A percentile compares a stretch with the other conserved stretches of the same genome.
These are phyloP conservation scores for Pelmatolapia mariae DNA, from an alignment of 2,113 vertebrate species.

Conservation along the genomic window DNA sequence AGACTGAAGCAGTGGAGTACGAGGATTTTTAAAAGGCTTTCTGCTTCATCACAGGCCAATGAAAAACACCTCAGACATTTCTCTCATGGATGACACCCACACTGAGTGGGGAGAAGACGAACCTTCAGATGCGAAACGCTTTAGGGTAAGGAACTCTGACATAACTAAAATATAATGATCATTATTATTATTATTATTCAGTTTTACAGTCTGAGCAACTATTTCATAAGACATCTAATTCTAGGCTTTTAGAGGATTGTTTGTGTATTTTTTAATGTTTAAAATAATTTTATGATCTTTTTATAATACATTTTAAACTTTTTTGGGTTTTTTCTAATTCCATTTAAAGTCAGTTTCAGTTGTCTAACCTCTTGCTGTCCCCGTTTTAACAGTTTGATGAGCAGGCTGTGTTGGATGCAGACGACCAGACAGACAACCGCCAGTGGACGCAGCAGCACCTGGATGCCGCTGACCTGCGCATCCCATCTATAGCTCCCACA, in stretches of 20 bases:
- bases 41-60: constrained; percentile 78
- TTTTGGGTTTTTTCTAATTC: background rate
- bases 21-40: constrained; percentile 27
- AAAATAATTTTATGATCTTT: background rate
- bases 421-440: constrained; percentile 88
- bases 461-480: constrained; percentile 90
- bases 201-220: background rate
- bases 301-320: background rate
- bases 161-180: background rate
- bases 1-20: background rate
- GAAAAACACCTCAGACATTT: constrained; percentile 87
- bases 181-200: background rate
- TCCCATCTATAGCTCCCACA: constrained; percentile 90
- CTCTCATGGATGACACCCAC: constrained; percentile 92
- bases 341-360: background rate
- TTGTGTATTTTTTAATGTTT: background rate
- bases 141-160: constrained; percentile 77
- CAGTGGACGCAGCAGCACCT: constrained; percentile 99
- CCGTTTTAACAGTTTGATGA: constrained; percentile 83
- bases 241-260: background rate
- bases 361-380: background rate
- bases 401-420: constrained; percentile 81
- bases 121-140: constrained; percentile 84
- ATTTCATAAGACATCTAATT: background rate
- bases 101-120: constrained; percentile 93